Evolutionary conservation across 2,888 invertebrate species (phyloP), one percentile per base, ranked within the genome.

Genomic region (Slavum lentiscoides): DNA sequence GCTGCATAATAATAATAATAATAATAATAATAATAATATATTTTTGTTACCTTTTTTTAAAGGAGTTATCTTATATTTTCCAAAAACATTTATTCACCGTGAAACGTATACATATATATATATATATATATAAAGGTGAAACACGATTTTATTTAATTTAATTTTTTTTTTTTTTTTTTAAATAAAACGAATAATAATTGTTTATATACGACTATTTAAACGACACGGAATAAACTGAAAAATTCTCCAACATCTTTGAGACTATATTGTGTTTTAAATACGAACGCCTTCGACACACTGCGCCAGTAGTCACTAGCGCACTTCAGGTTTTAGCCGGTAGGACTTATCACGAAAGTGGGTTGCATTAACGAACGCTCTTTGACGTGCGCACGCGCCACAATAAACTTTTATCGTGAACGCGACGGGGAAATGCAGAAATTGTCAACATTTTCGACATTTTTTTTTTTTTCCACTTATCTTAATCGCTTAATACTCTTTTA

Each of bases 301-400:
- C 37, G 80, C 37, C 70, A 15, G 19, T 23, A 39, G 55, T 64
- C 62, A 58, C 72, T 23, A 70, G 62, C 66, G 58, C 7, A 55
- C 55, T 37, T 77, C 69, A n/a, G 37, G 55, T 70, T 72, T 80
- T 39, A 80, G 64, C 80, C 70, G 64, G 70, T 53, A 64, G 64
- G 70, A 70, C 70, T 80, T 80, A 80, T 64, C 70, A 80, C n/a
- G 80, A 80, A 80, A 80, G 80, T 80, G 80, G 80, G 80, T 80
- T 80, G 80, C 80, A 58, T 64, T 58, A 66, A 66, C 59, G 43
- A 9, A 67, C 9, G 37, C 39, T 43, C 15, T 66, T 13, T 49
- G 21, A 64, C 62, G 64, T 64, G 80, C 80, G 80, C 70, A 70
- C 80, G 80, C 80, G 70, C 64, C 58, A 58, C 30, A 7, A 55